phyloP scores from a whole-genome alignment of 2,113 vertebrate genomes.

The Onychostruthus taczanowskii region DNA sequence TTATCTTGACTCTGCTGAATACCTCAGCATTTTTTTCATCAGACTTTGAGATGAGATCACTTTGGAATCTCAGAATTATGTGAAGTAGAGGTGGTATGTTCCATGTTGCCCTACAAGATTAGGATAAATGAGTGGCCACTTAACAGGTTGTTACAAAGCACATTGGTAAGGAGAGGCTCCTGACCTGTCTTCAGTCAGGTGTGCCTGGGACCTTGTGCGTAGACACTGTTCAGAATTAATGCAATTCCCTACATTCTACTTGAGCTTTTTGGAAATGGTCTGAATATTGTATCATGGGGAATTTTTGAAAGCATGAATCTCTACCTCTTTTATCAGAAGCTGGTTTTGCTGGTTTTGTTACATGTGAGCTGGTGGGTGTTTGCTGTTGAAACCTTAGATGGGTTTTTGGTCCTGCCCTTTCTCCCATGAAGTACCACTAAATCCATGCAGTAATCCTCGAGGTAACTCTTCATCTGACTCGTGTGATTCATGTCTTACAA shows the following conservation, averaged over 20 bases:
- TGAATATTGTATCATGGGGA: not conserved
- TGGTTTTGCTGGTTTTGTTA: not conserved
- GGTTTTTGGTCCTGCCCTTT: not conserved
- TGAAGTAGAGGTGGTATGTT: not conserved
- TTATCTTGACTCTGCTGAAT: not conserved
- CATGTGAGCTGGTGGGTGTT: not conserved
- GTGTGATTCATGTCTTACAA: not conserved
- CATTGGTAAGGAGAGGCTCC: not conserved
- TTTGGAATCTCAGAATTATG: not conserved
- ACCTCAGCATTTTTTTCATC: not conserved
- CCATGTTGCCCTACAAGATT: not conserved
- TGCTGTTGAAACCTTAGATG: not conserved
- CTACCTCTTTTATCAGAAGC: not conserved
- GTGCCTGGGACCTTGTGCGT: accelerated
- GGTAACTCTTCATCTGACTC: not conserved
- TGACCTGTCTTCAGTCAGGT: not conserved
- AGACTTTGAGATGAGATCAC: not conserved
- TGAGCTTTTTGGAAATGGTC: not conserved
- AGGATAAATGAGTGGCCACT: not conserved
- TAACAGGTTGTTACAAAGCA: not conserved
- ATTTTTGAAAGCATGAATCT: not conserved
- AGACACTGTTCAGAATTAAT: not conserved
- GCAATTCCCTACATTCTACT: not conserved
- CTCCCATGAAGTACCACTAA: not conserved
- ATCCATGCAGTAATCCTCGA: not conserved